These are phyloP conservation scores for Vespertilio murinus DNA, from an alignment of 2,797 vertebrate species.

Conservation along the genomic window DNA sequence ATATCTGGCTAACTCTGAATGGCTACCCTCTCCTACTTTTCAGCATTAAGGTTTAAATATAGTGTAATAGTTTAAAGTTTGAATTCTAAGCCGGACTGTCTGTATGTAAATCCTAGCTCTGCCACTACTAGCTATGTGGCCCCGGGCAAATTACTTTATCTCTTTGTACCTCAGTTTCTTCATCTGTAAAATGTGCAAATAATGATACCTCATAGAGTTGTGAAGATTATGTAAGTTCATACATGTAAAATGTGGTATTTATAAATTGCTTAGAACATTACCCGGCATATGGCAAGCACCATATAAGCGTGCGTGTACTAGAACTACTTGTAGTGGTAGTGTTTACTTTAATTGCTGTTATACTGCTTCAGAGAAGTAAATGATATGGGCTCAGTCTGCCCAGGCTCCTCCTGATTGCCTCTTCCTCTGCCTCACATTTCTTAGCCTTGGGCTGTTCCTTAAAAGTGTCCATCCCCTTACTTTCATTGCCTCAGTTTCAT, in stretches of 20 bases:
- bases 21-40: not conserved
- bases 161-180: constrained; percentile 37
- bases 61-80: not conserved
- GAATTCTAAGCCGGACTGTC: not conserved
- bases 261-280: not conserved
- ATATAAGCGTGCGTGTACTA: not conserved
- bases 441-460: not conserved
- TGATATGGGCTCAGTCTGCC: not conserved
- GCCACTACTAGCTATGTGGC: not conserved
- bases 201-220: not conserved
- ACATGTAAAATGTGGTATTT: not conserved
- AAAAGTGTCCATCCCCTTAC: not conserved
- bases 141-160: not conserved
- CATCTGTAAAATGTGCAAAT: constrained; percentile 11
- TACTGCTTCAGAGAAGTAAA: not conserved
- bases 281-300: not conserved
- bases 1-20: not conserved
- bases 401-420: not conserved
- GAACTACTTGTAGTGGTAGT: not conserved
- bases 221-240: not conserved
- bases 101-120: not conserved
- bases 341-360: not conserved
- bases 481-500: not conserved
- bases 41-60: not conserved
- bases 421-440: not conserved